Evolutionary conservation across 2,797 vertebrate genomes (phyloP).

Genomic region (Salmo trutta): DNA sequence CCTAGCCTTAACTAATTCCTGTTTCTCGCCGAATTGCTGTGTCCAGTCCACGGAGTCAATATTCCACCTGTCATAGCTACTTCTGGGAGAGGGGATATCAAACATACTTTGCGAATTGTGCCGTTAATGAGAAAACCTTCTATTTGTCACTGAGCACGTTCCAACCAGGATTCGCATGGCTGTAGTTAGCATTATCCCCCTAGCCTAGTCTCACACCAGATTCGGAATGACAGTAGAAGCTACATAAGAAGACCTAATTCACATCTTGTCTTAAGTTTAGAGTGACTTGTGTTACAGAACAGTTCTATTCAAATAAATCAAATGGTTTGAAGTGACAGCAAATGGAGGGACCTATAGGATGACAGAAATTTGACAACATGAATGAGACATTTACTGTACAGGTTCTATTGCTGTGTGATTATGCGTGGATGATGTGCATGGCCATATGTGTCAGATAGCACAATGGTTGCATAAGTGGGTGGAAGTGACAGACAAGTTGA

Average conservation of each 20-base stretch:
- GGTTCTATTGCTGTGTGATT: not conserved
- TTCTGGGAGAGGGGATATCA: conserved; percentile 16
- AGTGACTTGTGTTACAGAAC: no score
- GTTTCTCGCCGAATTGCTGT: conserved; percentile 9
- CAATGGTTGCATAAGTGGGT: conserved; percentile 19
- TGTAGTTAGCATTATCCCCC: conserved; percentile 31
- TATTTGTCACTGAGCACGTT: conserved; percentile 22
- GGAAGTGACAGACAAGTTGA: conserved; percentile 18
- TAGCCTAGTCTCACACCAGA: not conserved
- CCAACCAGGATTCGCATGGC: conserved; percentile 41
- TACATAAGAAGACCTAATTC: not conserved
- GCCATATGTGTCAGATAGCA: not conserved
- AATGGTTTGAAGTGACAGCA: not conserved
- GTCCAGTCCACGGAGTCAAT: conserved; percentile 30
- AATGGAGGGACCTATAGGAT: not conserved
- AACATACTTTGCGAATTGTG: conserved; percentile 12
- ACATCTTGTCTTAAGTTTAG: not conserved
- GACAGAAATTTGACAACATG: not conserved
- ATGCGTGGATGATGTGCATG: conserved; percentile 37
- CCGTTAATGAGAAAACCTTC: conserved; percentile 51
- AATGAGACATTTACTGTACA: not conserved
- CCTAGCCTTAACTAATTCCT: conserved; percentile 41
- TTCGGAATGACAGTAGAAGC: not conserved
- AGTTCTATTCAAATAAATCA: not conserved
- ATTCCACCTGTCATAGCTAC: conserved; percentile 35